Conservation (phyloP, 2,113 vertebrate genomes). For the Lampris incognitus region DNA sequence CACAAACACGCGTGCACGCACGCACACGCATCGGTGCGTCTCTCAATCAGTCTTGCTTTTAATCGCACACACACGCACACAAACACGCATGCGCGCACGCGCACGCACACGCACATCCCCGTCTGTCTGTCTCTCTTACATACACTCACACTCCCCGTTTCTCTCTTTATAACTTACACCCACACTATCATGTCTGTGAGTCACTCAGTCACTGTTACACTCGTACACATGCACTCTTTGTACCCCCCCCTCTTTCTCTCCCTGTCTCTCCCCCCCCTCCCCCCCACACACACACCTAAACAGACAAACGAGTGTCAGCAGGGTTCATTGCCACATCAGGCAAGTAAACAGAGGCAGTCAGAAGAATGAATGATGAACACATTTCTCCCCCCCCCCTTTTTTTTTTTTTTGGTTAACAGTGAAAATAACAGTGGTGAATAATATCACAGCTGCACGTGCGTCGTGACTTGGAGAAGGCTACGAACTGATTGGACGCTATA, state of each 20-base stretch:
- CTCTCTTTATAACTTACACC: too few relatives aligned
- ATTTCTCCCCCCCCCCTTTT: not conserved
- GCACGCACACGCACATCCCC: conserved; percentile 12
- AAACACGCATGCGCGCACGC: not conserved
- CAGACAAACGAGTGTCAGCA: not conserved
- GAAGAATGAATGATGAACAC: conserved; percentile 59
- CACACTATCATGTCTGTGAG: too few relatives aligned
- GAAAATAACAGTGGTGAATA: not conserved
- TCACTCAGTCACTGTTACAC: too few relatives aligned
- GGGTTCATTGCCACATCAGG: conserved; percentile 63
- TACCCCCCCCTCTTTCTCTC: too few relatives aligned
- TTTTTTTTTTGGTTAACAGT: conserved; percentile 7
- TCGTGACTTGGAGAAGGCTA: too few relatives aligned
- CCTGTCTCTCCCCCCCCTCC: too few relatives aligned
- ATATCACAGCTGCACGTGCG: not conserved
- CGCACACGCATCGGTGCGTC: not conserved
- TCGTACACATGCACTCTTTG: too few relatives aligned
- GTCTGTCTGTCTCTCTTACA: too few relatives aligned
- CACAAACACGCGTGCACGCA: not conserved
- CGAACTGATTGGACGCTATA: too few relatives aligned
- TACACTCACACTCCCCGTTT: too few relatives aligned
- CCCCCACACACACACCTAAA: not conserved
- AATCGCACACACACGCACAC: conserved; percentile 1
- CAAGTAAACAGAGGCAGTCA: conserved; percentile 45
- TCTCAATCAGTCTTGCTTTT: not conserved